Percentiles rank a stretch among this genome's conserved stretches.
These are phyloP conservation scores for Merops nubicus DNA, from an alignment of 2,113 vertebrate genomes.

Conservation along the genomic window DNA sequence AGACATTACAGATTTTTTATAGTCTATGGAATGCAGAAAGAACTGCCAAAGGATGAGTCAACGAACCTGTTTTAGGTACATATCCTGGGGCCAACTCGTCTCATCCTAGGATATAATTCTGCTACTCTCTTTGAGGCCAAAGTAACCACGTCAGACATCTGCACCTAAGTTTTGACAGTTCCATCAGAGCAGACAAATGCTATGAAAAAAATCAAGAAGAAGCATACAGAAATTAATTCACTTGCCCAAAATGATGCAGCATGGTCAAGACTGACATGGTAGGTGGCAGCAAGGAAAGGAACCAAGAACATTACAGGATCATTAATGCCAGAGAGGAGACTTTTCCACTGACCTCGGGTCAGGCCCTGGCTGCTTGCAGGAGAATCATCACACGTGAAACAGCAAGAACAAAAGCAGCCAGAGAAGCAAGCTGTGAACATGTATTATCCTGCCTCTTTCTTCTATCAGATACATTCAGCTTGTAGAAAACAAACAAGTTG, in stretches of 20 bases:
- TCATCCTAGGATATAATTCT: neutral
- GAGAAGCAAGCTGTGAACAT: neutral
- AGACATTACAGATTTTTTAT: neutral
- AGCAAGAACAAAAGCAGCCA: neutral
- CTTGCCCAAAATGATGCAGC: neutral
- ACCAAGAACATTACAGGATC: neutral
- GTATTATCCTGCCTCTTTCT: neutral
- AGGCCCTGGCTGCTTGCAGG: neutral
- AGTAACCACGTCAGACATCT: neutral
- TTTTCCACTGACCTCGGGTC: neutral
- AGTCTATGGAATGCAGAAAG: neutral
- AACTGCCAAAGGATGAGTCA: neutral
- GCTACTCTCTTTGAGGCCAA: neutral
- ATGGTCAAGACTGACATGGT: neutral
- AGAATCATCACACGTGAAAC: neutral
- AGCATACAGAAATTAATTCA: neutral
- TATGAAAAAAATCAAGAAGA: neutral
- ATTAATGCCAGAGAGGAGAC: neutral
- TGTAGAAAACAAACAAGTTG: neutral
- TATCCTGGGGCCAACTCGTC: too few relatives aligned
- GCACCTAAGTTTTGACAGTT: neutral
- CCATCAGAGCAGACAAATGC: neutral
- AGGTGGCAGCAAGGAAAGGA: neutral
- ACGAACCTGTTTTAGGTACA: neutral
- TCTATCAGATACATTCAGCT: fast-evolving